Evolutionary conservation across 2,888 invertebrate species (phyloP), one percentile per base, ranked within the genome.

Genomic region (Rhorus exstirpatorius): DNA sequence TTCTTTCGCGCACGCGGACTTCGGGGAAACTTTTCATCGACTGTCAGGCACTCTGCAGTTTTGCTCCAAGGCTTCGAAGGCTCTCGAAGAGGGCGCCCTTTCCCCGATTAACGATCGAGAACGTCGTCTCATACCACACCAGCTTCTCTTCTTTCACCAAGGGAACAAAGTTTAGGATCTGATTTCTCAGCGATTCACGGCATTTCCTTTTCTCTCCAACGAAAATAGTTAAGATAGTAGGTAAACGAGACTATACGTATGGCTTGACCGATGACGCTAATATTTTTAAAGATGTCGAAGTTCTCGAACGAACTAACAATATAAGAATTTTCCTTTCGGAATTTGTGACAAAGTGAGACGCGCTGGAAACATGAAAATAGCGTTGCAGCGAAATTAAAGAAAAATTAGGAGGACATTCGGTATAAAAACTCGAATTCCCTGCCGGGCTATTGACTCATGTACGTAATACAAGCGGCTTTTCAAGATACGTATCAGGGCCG

Each of bases 11-110:
- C 31, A 31, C 31, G 31, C 31, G 31, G 74, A 46, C 65, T 71
- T 31, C 44, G 31, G n/a, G 71, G 63, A 77, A 77, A 77, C 77
- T 81, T 72, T 81, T 72, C 71, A 81, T 77, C 71, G 60, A 72
- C 70, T 53, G 51, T 14, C 49, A 38, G 49, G 26, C 51, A 53
- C 72, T 60, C 14, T 63, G 68, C 79, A 44, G n/a, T 49, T 17
- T 67, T 41, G 65, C 44, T 61, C 44, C 26, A 31, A 60, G 76
- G 58, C 71, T 67, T 61, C 31, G 31, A 71, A 51, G 51, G 35
- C 35, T 46, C 51, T 51, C 51, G 70, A 65, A 44, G 67, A 71
- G 26, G 76, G 51, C 72, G 6, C 31, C n/a, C n/a, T n/a, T n/a
- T n/a, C n/a, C n/a, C 55, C 71, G 76, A 81, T 74, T 74, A 74